Base-by-base conservation (phyloP, 2,113 vertebrate genomes). In the Petrocephalus microphthalmus region DNA sequence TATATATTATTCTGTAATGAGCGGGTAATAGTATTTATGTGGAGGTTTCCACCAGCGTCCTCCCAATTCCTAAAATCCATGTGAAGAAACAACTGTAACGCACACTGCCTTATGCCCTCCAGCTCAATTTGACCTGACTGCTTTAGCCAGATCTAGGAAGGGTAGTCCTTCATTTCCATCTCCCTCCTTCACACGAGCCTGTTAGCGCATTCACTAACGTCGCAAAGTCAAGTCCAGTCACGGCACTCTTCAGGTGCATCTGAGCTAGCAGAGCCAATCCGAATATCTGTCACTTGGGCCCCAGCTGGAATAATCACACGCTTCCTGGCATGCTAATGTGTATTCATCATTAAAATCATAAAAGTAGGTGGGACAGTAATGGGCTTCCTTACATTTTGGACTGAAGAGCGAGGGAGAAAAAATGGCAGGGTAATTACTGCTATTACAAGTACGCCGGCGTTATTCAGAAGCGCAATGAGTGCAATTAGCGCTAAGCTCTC, bases 341-440 rank as follows among this genome's bases (percentile, higher is more conserved):
- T 78, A 84, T 89, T 89, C 81, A 90, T 81, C 91, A 49, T 87
- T 84, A 25, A 33, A 22, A 57, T 51, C 89, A 10, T 64, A 90
- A 85, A 85, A 85, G 84, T 54, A 86, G 74, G 60, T 33, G 42
- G 88, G 64, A 89, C 54, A 78, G 74, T 71, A 87, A 89, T 84
- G 85, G 87, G 78, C 91, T 90, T 90, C 88, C 91, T 91, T 93
- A 84, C 25, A 13, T 86, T 90, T 89, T 57, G 89, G 87, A 60
- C 37, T 88, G 88, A 45, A 45, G 91, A 91, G 89, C 88, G 89
- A 91, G 47, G 45, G 45, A 51, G 45, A 85, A 90, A 54, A 92
- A 83, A 92, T 91, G 89, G 71, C 91, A 56, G 53, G 86, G 89
- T 94, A 94, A 94, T 94, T 93, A 92, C 90, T 91, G 91, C 91